Evolutionary conservation across 2,888 invertebrate genomes (phyloP).

Genomic region (Kryphioiulus occultus): DNA sequence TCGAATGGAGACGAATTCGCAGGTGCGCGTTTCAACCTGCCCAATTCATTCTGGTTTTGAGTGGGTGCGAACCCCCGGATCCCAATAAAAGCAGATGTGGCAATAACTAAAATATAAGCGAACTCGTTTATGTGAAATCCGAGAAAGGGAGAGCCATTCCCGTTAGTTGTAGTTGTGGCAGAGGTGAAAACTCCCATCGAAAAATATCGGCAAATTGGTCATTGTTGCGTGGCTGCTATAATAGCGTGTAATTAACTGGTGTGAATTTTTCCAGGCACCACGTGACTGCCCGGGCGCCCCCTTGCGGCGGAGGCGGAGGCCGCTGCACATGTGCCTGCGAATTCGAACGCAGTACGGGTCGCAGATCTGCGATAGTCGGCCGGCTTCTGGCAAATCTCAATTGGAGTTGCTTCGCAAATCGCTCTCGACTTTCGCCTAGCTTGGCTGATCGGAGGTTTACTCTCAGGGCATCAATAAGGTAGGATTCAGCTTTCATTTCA

Average conservation of each 20-base stretch:
- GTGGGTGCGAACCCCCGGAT: too few relatives aligned
- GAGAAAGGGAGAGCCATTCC: neutral
- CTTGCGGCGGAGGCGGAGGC: neutral
- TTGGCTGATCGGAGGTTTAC: neutral
- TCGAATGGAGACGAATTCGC: too few relatives aligned
- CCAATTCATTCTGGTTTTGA: too few relatives aligned
- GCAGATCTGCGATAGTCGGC: neutral
- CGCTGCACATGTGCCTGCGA: neutral
- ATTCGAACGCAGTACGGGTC: neutral
- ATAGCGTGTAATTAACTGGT: neutral
- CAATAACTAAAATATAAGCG: too few relatives aligned
- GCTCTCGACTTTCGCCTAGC: neutral
- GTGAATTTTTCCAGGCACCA: neutral
- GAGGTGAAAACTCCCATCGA: neutral
- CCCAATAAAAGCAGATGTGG: too few relatives aligned
- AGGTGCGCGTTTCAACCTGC: too few relatives aligned
- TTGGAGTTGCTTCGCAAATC: conserved; percentile 1
- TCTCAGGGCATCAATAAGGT: neutral
- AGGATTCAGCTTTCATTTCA: neutral
- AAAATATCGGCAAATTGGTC: neutral
- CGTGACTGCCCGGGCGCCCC: neutral
- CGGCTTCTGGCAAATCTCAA: conserved; percentile 19
- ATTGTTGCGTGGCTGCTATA: neutral
- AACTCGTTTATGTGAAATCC: too few relatives aligned
- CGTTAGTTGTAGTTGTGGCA: neutral